A percentile compares a stretch with the other conserved stretches of the same genome.
These are phyloP conservation scores for Orthosia gothica DNA, from an alignment of 2,888 invertebrate genomes.

Conservation along the genomic window DNA sequence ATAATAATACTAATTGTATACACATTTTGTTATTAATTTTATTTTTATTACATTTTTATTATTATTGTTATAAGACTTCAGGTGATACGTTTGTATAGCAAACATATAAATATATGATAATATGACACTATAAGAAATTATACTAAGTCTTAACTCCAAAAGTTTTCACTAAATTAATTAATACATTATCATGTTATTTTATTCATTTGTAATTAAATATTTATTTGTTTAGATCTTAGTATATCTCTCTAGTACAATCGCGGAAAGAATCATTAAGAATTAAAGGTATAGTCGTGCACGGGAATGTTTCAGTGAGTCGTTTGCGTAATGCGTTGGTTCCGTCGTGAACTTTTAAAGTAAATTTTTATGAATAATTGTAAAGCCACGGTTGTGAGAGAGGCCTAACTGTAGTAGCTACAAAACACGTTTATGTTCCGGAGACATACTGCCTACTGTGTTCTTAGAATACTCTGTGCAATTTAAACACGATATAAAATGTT, in stretches of 20 bases:
- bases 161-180: conserved; percentile 69
- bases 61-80: conserved; percentile 71
- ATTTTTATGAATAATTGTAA: conserved; percentile 70
- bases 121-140: conserved; percentile 76
- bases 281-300: conserved; percentile 68
- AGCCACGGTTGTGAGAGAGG: conserved; percentile 90
- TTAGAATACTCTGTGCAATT: conserved; percentile 83
- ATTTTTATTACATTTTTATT: conserved; percentile 74
- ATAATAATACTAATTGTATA: conserved; percentile 62
- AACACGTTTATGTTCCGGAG: conserved; percentile 79
- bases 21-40: conserved; percentile 78
- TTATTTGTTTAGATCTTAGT: conserved; percentile 67
- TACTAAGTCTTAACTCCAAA: conserved; percentile 75
- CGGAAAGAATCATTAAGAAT: conserved; percentile 64
- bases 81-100: conserved; percentile 74
- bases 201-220: conserved; percentile 70
- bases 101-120: conserved; percentile 68
- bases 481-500: conserved; percentile 74
- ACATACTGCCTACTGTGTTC: conserved; percentile 90
- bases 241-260: conserved; percentile 76
- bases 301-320: conserved; percentile 65
- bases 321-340: conserved; percentile 65
- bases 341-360: conserved; percentile 69
- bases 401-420: conserved; percentile 86
- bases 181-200: conserved; percentile 66